These are phyloP conservation scores for Sphaerodactylus townsendi DNA, from an alignment of 2,113 vertebrate genomes.

Conservation along the genomic window DNA sequence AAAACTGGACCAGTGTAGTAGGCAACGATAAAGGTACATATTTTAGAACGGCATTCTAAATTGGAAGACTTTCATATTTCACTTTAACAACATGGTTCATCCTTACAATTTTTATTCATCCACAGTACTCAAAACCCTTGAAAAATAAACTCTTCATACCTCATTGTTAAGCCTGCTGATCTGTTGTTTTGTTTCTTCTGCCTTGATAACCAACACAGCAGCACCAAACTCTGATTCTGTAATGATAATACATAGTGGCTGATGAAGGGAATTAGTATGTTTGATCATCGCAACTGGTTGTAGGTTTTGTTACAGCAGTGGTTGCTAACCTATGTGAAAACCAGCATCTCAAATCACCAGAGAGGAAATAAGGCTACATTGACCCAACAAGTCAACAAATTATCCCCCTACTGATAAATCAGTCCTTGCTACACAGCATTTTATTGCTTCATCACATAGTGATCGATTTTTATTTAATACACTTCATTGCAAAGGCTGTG, in stretches of 20 bases:
- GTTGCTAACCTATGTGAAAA: background rate
- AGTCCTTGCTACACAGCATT: too few relatives aligned
- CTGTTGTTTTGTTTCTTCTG: slow-evolving; percentile 84
- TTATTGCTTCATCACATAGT: too few relatives aligned
- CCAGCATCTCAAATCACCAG: background rate
- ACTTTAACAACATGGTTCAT: background rate
- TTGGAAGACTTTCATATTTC: background rate
- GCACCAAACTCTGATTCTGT: slow-evolving; percentile 78
- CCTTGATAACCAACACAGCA: slow-evolving; percentile 79
- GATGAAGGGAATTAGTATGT: background rate
- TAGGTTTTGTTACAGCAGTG: background rate
- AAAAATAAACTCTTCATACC: slow-evolving; percentile 64
- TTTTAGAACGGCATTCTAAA: background rate
- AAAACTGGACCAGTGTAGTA: background rate
- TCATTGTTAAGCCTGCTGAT: slow-evolving; percentile 79
- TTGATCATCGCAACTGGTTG: background rate
- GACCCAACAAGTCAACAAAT: too few relatives aligned
- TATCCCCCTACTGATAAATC: too few relatives aligned
- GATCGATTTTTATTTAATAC: too few relatives aligned
- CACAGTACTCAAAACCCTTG: background rate
- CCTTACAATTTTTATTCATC: background rate
- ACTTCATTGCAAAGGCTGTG: too few relatives aligned
- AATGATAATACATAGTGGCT: slow-evolving; percentile 9
- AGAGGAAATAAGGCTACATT: too few relatives aligned
- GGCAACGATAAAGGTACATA: background rate